Evolutionary conservation across 2,888 invertebrate genomes (phyloP).

Genomic region (Thera obeliscata): DNA sequence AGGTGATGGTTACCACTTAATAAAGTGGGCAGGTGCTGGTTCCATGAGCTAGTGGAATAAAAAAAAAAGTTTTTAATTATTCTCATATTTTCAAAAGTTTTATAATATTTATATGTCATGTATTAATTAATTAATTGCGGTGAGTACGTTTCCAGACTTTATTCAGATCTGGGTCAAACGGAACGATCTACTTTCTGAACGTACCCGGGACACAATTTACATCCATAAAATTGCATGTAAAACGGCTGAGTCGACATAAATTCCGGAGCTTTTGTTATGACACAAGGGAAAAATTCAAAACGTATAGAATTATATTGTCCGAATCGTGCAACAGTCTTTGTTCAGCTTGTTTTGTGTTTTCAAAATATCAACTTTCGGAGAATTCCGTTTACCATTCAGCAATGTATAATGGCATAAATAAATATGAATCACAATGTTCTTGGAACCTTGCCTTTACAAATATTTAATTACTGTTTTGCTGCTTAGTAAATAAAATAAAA

Average conservation of each 20-base stretch:
- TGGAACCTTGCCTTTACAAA: conserved; percentile 2
- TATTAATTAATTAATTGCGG: no score
- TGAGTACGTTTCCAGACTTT: not conserved
- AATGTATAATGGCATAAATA: conserved; percentile 19
- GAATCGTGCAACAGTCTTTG: conserved; percentile 34
- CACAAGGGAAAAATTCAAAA: conserved; percentile 31
- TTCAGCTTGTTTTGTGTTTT: conserved; percentile 25
- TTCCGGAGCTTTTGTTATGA: conserved; percentile 24
- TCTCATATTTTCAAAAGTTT: no score
- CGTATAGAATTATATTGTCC: conserved; percentile 32
- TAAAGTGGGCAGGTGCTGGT: no score
- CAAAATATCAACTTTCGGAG: conserved; percentile 26
- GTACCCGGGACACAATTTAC: conserved; percentile 10
- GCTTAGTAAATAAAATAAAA: not conserved
- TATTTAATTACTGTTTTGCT: conserved; percentile 16
- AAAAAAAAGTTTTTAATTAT: no score
- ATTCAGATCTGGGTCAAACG: not conserved
- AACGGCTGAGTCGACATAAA: conserved; percentile 24
- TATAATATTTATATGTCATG: no score
- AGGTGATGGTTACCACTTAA: no score
- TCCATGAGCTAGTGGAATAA: no score
- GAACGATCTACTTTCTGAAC: not conserved
- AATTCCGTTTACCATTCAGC: conserved; percentile 19
- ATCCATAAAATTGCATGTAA: conserved; percentile 26
- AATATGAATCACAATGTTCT: conserved; percentile 5